A percentile compares a stretch with the other conserved stretches of the same genome.
These are phyloP conservation scores for Molossus alvarezi DNA, from an alignment of 2,797 vertebrate species.

Conservation along the genomic window DNA sequence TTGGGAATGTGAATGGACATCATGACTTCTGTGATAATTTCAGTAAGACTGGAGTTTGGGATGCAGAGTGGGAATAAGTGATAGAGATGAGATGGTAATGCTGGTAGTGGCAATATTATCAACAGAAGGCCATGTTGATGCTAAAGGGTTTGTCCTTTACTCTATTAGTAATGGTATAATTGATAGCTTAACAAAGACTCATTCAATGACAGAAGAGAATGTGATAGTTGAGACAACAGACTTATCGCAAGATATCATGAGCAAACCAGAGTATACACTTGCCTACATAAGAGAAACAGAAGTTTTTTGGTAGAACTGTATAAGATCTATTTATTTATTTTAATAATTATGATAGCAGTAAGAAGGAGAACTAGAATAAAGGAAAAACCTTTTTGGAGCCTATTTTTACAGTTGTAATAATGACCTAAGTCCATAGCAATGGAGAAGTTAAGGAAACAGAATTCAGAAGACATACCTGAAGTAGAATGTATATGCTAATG, in stretches of 20 bases:
- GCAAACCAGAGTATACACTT: neutral
- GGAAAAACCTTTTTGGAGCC: neutral
- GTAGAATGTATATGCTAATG: neutral
- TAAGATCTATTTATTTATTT: neutral
- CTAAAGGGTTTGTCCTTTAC: neutral
- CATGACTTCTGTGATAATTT: conserved; percentile 9
- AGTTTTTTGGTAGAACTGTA: neutral
- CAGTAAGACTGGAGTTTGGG: neutral
- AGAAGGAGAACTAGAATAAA: neutral
- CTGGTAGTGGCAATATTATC: neutral
- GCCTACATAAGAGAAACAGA: neutral
- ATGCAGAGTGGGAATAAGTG: neutral
- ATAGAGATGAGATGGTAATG: neutral
- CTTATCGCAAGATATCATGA: neutral
- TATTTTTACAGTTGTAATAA: neutral
- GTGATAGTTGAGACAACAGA: neutral
- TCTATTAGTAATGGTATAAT: neutral
- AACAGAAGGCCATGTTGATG: neutral
- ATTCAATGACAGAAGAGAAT: neutral
- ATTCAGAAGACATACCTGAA: neutral
- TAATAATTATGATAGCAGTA: neutral
- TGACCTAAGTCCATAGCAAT: neutral
- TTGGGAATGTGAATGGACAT: neutral
- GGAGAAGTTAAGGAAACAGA: neutral
- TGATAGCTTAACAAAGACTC: neutral